phyloP scores from a whole-genome alignment of 2,888 invertebrate genomes.

The Drosophila tanythrix region DNA sequence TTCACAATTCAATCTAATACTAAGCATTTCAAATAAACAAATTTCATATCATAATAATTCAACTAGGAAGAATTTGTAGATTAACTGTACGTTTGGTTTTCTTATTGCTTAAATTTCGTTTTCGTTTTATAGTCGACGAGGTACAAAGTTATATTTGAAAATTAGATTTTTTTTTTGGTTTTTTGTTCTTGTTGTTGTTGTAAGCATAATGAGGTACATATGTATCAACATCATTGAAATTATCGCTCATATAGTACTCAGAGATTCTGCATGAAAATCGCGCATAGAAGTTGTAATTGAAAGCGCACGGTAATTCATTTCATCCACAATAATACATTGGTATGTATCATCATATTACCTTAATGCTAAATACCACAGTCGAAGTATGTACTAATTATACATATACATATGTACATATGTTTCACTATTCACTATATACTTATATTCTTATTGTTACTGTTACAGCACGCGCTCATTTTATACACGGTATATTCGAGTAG shows the following conservation, averaged over 20 bases:
- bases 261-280: constrained; percentile 52
- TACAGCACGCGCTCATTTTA: constrained; percentile 75
- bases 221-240: constrained; percentile 77
- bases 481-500: constrained; percentile 72
- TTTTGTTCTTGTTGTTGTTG: constrained; percentile 39
- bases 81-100: constrained; percentile 56
- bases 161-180: constrained; percentile 60
- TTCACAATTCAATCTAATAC: constrained; percentile 39
- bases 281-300: constrained; percentile 43
- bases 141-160: constrained; percentile 77
- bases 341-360: constrained; percentile 68
- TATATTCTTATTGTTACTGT: constrained; percentile 75
- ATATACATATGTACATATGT: constrained; percentile 49
- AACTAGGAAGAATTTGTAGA: constrained; percentile 69
- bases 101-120: constrained; percentile 49
- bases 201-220: constrained; percentile 78
- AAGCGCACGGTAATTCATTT: constrained; percentile 35
- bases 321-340: constrained; percentile 19
- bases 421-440: constrained; percentile 36
- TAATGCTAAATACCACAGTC: constrained; percentile 85
- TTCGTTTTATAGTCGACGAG: constrained; percentile 70
- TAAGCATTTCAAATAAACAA: constrained; percentile 62
- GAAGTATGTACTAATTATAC: constrained; percentile 80
- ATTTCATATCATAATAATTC: constrained; percentile 61
- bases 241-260: constrained; percentile 44